Percentiles rank a stretch among this genome's conserved stretches.
These are phyloP conservation scores for Calameuta idolon DNA, from an alignment of 2,888 invertebrate genomes.

Conservation along the genomic window DNA sequence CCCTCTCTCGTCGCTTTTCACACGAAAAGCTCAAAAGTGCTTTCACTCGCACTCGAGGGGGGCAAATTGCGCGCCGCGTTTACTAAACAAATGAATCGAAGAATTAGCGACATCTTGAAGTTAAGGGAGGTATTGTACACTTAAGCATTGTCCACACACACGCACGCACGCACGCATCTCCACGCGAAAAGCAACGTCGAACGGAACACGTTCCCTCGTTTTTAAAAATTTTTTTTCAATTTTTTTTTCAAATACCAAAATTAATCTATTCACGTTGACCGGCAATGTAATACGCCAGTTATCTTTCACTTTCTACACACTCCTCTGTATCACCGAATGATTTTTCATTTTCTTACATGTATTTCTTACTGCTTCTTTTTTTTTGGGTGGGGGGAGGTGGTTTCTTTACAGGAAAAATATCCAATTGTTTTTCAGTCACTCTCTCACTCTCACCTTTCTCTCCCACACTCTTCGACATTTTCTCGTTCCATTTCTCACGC, in stretches of 20 bases:
- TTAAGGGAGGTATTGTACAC: slow-evolving; percentile 23
- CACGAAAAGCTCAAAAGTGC: neutral
- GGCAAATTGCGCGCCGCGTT: slow-evolving; percentile 18
- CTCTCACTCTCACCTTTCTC: neutral
- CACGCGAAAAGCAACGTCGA: slow-evolving; percentile 13
- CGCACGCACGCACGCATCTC: slow-evolving; percentile 19
- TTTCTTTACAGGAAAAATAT: neutral
- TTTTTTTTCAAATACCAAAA: neutral
- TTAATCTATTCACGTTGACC: neutral
- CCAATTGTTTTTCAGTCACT: neutral
- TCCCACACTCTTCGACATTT: neutral
- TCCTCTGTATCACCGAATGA: neutral
- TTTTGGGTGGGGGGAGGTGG: neutral
- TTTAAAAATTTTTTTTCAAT: neutral
- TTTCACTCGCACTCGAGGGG: neutral
- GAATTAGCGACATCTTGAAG: slow-evolving; percentile 20
- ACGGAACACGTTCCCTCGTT: slow-evolving; percentile 1
- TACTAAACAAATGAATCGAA: slow-evolving; percentile 25
- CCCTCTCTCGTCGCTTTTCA: neutral
- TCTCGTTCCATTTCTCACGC: neutral
- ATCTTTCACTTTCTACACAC: neutral
- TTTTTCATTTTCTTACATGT: neutral
- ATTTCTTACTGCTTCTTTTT: neutral
- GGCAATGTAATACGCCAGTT: neutral
- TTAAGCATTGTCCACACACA: slow-evolving; percentile 23